Evolutionary conservation across 2,113 vertebrate genomes (phyloP).

Genomic region (Grammomys surdaster): DNA sequence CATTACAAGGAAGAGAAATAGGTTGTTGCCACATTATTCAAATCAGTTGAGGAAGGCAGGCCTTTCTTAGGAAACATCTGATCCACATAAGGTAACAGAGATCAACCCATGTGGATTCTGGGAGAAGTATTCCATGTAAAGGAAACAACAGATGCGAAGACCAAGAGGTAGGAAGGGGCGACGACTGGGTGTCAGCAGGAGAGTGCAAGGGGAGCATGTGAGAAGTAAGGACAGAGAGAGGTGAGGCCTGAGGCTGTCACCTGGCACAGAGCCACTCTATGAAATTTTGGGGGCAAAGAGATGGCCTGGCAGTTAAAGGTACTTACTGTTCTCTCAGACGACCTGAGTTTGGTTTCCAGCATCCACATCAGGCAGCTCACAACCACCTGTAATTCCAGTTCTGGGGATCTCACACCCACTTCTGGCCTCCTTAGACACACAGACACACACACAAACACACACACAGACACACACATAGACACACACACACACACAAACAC

Average conservation of each 20-base stretch:
- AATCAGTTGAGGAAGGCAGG: neutral
- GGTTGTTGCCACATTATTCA: neutral
- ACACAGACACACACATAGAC: too few relatives aligned
- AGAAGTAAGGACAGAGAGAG: neutral
- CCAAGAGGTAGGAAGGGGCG: neutral
- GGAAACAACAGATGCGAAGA: neutral
- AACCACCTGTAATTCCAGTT: neutral
- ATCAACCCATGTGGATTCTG: neutral
- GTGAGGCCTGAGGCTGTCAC: too few relatives aligned
- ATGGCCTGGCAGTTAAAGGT: neutral
- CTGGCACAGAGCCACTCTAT: neutral
- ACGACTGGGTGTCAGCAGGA: too few relatives aligned
- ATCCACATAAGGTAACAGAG: neutral
- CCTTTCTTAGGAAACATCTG: neutral
- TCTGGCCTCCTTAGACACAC: neutral
- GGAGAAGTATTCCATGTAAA: neutral
- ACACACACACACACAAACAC: neutral
- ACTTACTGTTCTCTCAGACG: neutral
- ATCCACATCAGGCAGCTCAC: neutral
- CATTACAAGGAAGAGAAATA: neutral
- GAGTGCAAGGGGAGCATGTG: too few relatives aligned
- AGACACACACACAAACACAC: too few relatives aligned
- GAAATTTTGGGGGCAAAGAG: neutral
- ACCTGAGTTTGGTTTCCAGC: neutral
- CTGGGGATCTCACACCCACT: neutral